Conservation (phyloP, 2,113 vertebrate genomes). For the Tragelaphus scriptus region DNA sequence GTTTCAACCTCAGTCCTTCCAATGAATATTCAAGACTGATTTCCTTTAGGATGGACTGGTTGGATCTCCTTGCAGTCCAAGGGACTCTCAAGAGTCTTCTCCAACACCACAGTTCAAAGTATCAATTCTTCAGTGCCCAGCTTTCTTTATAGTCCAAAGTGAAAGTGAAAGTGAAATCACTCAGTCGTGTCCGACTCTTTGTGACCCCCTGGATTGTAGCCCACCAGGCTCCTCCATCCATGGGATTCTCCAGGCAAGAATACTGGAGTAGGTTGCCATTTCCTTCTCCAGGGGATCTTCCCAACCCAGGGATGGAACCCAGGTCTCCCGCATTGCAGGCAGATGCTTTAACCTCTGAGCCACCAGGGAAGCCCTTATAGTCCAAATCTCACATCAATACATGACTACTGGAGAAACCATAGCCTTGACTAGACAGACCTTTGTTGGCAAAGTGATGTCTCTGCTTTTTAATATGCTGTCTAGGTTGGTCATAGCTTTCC, state of each 20-base stretch:
- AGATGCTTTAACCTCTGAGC: no score
- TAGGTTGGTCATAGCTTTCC: not conserved
- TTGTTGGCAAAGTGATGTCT: not conserved
- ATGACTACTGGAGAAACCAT: not conserved
- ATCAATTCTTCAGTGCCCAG: not conserved
- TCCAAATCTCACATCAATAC: not conserved
- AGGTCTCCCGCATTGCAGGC: no score
- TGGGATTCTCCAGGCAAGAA: no score
- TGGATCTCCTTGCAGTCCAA: not conserved
- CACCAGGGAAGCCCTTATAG: no score
- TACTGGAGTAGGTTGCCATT: no score
- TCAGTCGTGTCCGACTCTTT: no score
- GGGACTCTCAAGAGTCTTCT: not conserved
- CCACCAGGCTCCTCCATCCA: no score
- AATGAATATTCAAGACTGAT: not conserved
- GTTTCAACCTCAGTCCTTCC: not conserved
- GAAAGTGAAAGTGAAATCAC: no score
- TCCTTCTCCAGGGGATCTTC: no score
- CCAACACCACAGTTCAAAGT: not conserved
- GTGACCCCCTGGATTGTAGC: no score
- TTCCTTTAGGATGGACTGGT: not conserved
- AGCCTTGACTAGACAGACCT: not conserved
- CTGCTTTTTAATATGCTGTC: not conserved
- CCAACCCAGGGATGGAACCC: no score
- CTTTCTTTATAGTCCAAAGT: not conserved